Evolutionary conservation across 2,797 vertebrate genomes (phyloP).

Genomic region (Setipinna tenuifilis): DNA sequence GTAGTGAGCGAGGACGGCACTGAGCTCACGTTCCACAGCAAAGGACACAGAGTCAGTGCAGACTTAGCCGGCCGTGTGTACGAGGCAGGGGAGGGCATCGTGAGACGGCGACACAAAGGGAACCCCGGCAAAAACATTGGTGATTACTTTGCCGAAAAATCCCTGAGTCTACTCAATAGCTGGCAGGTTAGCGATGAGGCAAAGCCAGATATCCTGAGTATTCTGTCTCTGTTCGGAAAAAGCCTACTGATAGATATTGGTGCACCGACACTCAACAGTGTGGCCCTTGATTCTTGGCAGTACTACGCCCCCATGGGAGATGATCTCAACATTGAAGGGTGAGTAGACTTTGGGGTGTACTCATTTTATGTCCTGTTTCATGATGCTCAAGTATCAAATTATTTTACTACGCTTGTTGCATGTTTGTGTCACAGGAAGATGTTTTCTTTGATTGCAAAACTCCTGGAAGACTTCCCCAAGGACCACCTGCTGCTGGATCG

Average conservation of each 20-base stretch:
- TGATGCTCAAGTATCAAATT: neutral
- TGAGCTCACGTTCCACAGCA: slow-evolving; percentile 40
- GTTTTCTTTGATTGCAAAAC: slow-evolving; percentile 51
- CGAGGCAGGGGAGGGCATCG: slow-evolving; percentile 44
- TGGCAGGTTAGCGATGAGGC: slow-evolving; percentile 28
- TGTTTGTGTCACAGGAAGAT: slow-evolving; percentile 50
- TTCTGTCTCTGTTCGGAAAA: slow-evolving; percentile 55
- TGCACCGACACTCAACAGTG: slow-evolving; percentile 44
- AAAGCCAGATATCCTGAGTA: slow-evolving; percentile 28
- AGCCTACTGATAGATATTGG: slow-evolving; percentile 50
- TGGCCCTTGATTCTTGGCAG: slow-evolving; percentile 56
- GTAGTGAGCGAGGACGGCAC: slow-evolving; percentile 34
- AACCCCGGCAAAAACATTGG: slow-evolving; percentile 48
- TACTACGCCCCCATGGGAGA: slow-evolving; percentile 52
- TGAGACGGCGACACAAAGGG: slow-evolving; percentile 1
- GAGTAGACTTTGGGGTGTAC: slow-evolving; percentile 21
- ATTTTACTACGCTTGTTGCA: neutral
- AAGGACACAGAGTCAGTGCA: slow-evolving; percentile 34
- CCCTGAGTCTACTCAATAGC: slow-evolving; percentile 22
- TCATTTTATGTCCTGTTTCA: neutral
- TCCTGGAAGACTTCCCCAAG: slow-evolving; percentile 48
- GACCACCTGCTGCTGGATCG: slow-evolving; percentile 53
- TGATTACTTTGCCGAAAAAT: slow-evolving; percentile 52
- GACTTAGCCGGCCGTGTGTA: slow-evolving; percentile 35
- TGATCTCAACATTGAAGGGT: slow-evolving; percentile 54